These are phyloP conservation scores for Chionomys nivalis DNA, from an alignment of 2,113 vertebrate genomes.

Conservation along the genomic window DNA sequence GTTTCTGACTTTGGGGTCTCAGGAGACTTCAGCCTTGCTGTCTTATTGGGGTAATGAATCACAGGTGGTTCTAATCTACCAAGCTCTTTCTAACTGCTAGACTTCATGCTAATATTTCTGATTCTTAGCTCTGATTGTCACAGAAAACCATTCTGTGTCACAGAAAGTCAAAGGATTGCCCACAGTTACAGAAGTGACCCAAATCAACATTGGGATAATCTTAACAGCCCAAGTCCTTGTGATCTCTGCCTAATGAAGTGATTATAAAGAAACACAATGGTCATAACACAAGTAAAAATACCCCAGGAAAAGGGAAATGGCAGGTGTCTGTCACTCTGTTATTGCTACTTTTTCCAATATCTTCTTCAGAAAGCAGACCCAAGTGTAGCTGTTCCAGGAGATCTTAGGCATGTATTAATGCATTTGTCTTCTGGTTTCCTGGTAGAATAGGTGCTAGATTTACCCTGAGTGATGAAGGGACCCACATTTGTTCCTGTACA, in stretches of 20 bases:
- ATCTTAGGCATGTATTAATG: not conserved
- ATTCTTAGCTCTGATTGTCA: not conserved
- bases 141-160: not conserved
- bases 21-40: not conserved
- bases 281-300: accelerated
- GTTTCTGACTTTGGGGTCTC: not conserved
- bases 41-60: accelerated
- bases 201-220: not conserved
- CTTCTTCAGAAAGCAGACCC: not conserved
- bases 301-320: not conserved
- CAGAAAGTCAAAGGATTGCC: not conserved
- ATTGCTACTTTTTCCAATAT: not conserved
- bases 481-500: accelerated
- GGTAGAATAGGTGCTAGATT: not conserved
- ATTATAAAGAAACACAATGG: too few relatives aligned
- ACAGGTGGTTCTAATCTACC: too few relatives aligned
- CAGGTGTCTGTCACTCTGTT: not conserved
- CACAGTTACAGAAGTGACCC: not conserved
- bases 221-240: accelerated
- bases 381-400: not conserved
- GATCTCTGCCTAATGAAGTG: accelerated
- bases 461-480: not conserved
- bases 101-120: not conserved
- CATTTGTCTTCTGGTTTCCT: not conserved
- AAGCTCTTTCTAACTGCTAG: not conserved